Base-by-base conservation (phyloP, 2,797 vertebrate genomes). In the Chaenodraco wilsoni region DNA sequence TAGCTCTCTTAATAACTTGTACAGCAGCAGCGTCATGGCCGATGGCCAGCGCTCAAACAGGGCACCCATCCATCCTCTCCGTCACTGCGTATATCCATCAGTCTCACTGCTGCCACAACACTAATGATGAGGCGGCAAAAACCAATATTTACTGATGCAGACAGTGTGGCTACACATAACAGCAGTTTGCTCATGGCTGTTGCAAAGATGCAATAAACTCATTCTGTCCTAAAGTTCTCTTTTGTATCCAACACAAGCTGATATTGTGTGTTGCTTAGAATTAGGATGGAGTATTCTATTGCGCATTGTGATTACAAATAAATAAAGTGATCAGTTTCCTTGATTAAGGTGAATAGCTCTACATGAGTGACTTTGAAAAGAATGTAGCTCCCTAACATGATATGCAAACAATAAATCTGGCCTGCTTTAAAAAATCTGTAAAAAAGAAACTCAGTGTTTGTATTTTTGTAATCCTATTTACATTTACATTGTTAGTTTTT, bases 81-180 rank as follows among this genome's bases (percentile, higher is more conserved):
- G 54, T 44, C 58, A 16, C 44, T 51, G 15, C 3, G 15, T 81
- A 57, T 31, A 1, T 59, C 58, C 43, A 48, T 5, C 55, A 65
- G 56, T 62, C 55, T 51, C 21, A 1, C 69, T 59, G 58, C 46
- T 69, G 0, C 44, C 31, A 43, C 59, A 73, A 43, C 69, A 59
- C 45, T 63, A n/a, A 51, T 14, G 65, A 60, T 74, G 70, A 59
- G 57, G 0, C 8, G 52, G 44, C 57, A 69, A 31, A 72, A 68
- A 72, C 1, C 65, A 69, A 51, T 73, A 61, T 74, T 69, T 67
- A 69, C 60, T 46, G 56, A 75, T 69, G 60, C 49, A 76, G 54
- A 43, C 0, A 44, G 14, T 61, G 14, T 43, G 10, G 46, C 60
- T 52, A 37, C 61, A 61, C 54, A 54, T 37, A 70, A 16, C 23